Percentiles rank a stretch among this genome's conserved stretches.
Evolutionary conservation across 2,113 vertebrate genomes (phyloP).

Genomic region (Cheirogaleus medius): DNA sequence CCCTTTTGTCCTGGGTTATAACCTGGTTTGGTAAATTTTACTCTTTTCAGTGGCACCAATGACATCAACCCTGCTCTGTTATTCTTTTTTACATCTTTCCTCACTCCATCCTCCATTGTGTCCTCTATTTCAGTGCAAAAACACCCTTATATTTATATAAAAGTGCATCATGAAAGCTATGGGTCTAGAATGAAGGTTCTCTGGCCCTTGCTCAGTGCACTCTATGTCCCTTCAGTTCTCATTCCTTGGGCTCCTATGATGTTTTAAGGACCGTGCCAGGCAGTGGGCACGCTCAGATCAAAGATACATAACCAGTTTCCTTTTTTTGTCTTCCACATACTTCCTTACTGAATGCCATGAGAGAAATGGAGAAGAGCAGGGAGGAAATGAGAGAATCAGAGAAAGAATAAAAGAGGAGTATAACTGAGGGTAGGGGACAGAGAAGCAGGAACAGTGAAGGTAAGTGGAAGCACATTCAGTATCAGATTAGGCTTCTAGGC

Average conservation of each 20-base stretch:
- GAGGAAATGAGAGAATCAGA: background rate
- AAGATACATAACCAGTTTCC: background rate
- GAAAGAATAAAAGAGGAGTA: background rate
- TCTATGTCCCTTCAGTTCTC: background rate
- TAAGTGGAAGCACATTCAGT: background rate
- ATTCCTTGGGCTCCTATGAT: background rate
- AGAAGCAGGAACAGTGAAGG: background rate
- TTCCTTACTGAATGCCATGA: background rate
- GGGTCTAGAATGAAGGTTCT: background rate
- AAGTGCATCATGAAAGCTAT: background rate
- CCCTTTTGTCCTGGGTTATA: background rate
- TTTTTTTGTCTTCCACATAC: background rate
- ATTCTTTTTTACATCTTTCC: background rate
- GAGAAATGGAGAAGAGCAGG: background rate
- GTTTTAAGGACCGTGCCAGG: rapidly evolving
- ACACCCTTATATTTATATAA: background rate
- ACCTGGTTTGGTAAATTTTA: background rate
- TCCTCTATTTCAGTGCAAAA: background rate
- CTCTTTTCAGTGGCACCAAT: background rate
- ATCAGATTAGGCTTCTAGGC: background rate
- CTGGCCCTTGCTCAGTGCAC: rapidly evolving
- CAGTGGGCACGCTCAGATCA: background rate
- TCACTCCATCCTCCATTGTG: background rate
- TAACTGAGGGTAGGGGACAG: background rate
- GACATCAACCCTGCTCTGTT: background rate